Evolutionary conservation across 2,888 invertebrate species (phyloP).

Genomic region (Holacanthella duospinosa): DNA sequence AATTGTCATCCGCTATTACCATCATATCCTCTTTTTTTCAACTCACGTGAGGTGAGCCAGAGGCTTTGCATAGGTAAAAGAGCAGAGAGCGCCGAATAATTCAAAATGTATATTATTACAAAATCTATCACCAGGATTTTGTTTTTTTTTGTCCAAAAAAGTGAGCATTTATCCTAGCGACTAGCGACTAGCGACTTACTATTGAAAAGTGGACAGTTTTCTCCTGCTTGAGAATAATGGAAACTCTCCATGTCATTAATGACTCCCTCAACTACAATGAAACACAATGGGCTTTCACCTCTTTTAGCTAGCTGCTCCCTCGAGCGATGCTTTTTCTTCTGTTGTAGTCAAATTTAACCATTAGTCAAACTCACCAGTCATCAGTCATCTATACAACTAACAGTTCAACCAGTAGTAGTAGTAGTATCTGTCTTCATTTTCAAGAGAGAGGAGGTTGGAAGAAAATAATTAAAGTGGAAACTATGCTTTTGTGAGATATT

Average conservation of each 20-base stretch:
- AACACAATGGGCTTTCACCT: conserved; percentile 8
- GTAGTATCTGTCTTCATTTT: too few species aligned
- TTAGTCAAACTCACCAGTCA: background rate
- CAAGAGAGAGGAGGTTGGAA: background rate
- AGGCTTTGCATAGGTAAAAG: too few species aligned
- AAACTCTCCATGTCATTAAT: conserved; percentile 15
- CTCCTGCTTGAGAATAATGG: background rate
- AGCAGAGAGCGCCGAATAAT: too few species aligned
- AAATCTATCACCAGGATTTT: too few species aligned
- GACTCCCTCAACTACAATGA: conserved; percentile 14
- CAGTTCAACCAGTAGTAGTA: too few species aligned
- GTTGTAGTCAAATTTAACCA: background rate
- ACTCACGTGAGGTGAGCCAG: background rate
- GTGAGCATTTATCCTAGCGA: too few species aligned
- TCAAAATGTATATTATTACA: too few species aligned
- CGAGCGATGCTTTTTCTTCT: background rate
- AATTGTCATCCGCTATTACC: conserved; percentile 18
- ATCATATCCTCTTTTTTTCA: conserved; percentile 7
- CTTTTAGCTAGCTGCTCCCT: background rate
- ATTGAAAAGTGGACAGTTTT: conserved; percentile 2
- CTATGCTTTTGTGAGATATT: too few species aligned
- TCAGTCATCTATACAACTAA: background rate
- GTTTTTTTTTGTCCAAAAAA: too few species aligned
- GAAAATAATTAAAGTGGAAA: background rate
- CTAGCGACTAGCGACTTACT: too few species aligned